Evolutionary conservation across 2,113 vertebrate species (phyloP).

Genomic region (Taxidea taxus): DNA sequence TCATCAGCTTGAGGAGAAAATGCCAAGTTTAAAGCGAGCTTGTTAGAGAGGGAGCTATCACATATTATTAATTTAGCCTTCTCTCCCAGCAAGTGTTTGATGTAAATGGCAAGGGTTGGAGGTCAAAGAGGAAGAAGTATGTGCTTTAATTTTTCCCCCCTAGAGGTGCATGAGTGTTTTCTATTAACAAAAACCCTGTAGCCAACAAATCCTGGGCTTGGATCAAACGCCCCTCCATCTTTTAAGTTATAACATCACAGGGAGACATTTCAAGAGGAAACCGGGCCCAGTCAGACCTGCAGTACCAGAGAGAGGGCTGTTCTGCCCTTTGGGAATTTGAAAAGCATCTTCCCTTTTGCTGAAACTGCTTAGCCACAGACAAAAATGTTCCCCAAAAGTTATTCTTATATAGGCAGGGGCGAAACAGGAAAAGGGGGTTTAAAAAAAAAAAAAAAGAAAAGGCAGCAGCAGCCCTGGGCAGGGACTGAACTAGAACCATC

Average conservation of each 20-base stretch:
- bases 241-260: constrained; percentile 71
- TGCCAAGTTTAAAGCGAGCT: constrained; percentile 50
- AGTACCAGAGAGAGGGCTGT: constrained; percentile 6
- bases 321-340: constrained; percentile 49
- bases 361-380: constrained; percentile 21
- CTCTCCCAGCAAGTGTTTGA: constrained; percentile 48
- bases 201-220: constrained; percentile 68
- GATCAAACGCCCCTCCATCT: constrained; percentile 68
- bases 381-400: constrained; percentile 40
- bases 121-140: constrained; percentile 64
- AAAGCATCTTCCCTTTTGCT: constrained; percentile 14
- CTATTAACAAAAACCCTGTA: constrained; percentile 75
- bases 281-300: constrained; percentile 44
- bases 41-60: constrained; percentile 30
- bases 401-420: not conserved
- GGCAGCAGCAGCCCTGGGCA: not conserved
- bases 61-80: constrained; percentile 65
- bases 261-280: constrained; percentile 60
- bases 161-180: constrained; percentile 69
- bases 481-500: not conserved
- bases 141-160: constrained; percentile 68
- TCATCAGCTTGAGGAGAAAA: constrained; percentile 46
- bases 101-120: constrained; percentile 65
- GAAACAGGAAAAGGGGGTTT: not conserved
- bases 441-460: too few species aligned